A percentile compares a stretch with the other conserved stretches of the same genome.
phyloP scores from a whole-genome alignment of 2,888 invertebrate species.

The Pristionchus maxplancki region DNA sequence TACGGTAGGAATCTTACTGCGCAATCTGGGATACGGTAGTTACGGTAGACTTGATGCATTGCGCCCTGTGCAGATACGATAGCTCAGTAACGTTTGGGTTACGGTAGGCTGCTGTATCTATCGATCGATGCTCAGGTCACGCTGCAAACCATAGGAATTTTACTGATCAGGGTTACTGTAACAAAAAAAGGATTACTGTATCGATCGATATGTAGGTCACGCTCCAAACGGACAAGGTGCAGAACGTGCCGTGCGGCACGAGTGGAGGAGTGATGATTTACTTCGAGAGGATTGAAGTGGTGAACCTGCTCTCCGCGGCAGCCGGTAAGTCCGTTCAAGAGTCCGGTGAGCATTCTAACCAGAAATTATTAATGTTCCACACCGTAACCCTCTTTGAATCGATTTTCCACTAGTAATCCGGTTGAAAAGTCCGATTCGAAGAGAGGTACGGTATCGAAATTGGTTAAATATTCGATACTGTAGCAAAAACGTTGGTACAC shows the following conservation, averaged over 20 bases:
- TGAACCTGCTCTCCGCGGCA: conserved; percentile 86
- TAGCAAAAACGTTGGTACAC: not conserved
- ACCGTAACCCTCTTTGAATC: no score
- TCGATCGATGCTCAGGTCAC: no score
- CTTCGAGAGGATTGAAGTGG: conserved; percentile 93
- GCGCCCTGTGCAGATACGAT: not conserved
- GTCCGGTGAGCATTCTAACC: not conserved
- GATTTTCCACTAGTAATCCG: no score
- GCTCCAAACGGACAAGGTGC: conserved; percentile 92
- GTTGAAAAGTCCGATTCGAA: no score
- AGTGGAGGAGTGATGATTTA: conserved; percentile 94
- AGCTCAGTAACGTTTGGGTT: not conserved
- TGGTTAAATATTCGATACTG: no score
- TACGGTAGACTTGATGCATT: not conserved
- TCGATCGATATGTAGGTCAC: conserved; percentile 85
- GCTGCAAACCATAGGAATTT: not conserved
- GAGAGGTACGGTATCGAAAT: not conserved
- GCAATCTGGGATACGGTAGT: not conserved
- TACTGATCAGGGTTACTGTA: not conserved
- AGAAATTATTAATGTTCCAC: no score
- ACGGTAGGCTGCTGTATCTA: not conserved
- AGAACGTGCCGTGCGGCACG: conserved; percentile 94
- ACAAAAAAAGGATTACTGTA: not conserved
- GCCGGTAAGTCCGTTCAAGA: conserved; percentile 83
- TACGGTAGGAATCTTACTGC: no score